A percentile compares a stretch with the other conserved stretches of the same genome.
These are phyloP conservation scores for Synanthedon myopaeformis DNA, from an alignment of 2,888 invertebrate species.

Conservation along the genomic window DNA sequence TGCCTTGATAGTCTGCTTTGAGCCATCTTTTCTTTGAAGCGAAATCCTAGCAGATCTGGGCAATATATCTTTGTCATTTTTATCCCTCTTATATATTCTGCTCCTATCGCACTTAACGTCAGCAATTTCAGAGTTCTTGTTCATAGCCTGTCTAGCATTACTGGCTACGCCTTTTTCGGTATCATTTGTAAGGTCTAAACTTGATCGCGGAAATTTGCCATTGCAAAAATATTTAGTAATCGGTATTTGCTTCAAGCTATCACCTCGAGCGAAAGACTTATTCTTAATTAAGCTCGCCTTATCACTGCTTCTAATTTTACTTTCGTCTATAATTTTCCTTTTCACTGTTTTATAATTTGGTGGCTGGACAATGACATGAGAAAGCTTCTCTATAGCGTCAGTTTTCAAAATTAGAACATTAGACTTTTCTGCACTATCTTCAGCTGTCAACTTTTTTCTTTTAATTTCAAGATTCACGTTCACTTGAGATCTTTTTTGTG, in stretches of 20 bases:
- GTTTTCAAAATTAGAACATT: conserved; percentile 65
- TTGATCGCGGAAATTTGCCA: conserved; percentile 17
- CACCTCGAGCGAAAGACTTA: conserved; percentile 8
- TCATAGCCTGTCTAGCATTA: conserved; percentile 43
- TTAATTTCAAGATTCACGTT: conserved; percentile 55
- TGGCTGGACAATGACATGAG: conserved; percentile 60
- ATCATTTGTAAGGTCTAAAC: conserved; percentile 11
- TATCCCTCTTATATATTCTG: conserved; percentile 17
- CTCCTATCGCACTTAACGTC: conserved; percentile 32
- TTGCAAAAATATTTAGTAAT: conserved; percentile 38
- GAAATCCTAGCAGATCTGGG: conserved; percentile 17
- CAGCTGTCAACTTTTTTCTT: conserved; percentile 38
- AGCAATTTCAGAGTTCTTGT: conserved; percentile 38
- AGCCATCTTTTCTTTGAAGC: conserved; percentile 18
- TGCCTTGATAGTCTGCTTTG: conserved; percentile 23
- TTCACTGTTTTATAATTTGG: conserved; percentile 36
- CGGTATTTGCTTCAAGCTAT: conserved; percentile 35
- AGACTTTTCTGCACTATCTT: conserved; percentile 31
- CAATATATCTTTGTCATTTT: conserved; percentile 24
- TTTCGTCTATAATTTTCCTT: conserved; percentile 12
- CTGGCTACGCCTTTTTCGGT: conserved; percentile 17
- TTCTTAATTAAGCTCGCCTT: not conserved
- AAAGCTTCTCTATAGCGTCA: conserved; percentile 53
- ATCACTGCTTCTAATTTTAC: not conserved
- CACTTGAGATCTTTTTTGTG: conserved; percentile 32